phyloP scores from a whole-genome alignment of 2,888 invertebrate species.

The Nemapogon koenigi region DNA sequence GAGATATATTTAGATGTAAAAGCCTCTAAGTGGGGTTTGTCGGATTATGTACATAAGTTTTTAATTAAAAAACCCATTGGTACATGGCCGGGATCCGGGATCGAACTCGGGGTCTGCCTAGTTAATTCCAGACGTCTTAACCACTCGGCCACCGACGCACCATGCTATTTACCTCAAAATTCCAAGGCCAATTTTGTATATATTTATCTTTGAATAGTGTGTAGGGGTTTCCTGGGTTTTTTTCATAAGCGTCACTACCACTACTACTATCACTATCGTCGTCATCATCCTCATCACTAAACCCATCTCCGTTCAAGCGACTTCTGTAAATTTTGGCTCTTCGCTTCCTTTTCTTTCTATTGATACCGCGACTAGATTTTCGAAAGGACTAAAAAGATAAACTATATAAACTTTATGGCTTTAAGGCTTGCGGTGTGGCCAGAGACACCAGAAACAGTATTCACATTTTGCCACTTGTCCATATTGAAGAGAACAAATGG shows the following conservation, averaged over 20 bases:
- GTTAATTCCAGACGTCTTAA: too few species aligned
- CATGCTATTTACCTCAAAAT: conserved; percentile 31
- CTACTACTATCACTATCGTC: neutral
- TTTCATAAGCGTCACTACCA: conserved; percentile 24
- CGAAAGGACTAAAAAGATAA: neutral
- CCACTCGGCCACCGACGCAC: too few species aligned
- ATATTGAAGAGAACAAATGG: too few species aligned
- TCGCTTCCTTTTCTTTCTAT: neutral
- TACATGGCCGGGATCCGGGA: too few species aligned
- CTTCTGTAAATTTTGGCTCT: neutral
- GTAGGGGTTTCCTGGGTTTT: conserved; percentile 44
- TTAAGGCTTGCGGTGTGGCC: too few species aligned
- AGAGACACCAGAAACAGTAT: too few species aligned
- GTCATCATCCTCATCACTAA: neutral
- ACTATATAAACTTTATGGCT: neutral
- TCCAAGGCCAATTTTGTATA: conserved; percentile 42
- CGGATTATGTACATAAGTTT: too few species aligned
- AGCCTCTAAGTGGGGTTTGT: too few species aligned
- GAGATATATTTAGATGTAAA: too few species aligned
- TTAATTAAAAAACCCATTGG: too few species aligned
- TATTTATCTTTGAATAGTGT: conserved; percentile 40
- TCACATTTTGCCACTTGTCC: too few species aligned
- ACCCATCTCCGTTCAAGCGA: neutral
- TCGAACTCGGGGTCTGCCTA: too few species aligned
- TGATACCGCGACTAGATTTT: neutral